Conservation (phyloP, 2,113 vertebrate genomes). For the Calidris pugnax region DNA sequence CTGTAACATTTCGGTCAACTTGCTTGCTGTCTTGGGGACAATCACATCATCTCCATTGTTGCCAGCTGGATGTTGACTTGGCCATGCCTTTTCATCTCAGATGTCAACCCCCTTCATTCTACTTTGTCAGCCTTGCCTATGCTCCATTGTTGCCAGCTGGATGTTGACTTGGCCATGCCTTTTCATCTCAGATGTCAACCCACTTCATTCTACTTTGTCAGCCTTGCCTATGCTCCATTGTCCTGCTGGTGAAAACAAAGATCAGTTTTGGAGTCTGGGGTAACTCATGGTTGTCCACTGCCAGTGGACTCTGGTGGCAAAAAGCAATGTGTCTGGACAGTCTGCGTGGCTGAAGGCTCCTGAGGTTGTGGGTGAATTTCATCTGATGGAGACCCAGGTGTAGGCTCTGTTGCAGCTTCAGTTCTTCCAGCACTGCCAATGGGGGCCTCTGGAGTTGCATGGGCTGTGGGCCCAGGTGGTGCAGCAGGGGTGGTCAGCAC, state of each 20-base stretch:
- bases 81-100: background rate
- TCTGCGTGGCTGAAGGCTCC: background rate
- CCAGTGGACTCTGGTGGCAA: background rate
- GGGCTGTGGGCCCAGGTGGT: background rate
- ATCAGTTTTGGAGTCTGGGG: background rate
- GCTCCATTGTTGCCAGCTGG: background rate
- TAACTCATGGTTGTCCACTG: background rate
- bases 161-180: background rate
- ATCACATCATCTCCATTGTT: background rate
- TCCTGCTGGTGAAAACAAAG: background rate
- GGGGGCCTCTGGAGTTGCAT: background rate
- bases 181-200: background rate
- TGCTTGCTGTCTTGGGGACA: background rate
- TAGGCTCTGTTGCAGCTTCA: background rate
- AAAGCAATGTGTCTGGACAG: background rate
- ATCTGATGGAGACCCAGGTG: background rate
- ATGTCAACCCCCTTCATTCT: background rate
- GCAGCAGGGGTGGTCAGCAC: background rate
- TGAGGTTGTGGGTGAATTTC: background rate
- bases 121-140: background rate
- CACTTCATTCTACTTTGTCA: background rate
- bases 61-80: background rate
- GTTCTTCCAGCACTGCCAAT: background rate
- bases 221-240: background rate
- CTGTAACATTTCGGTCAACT: background rate